phyloP scores from a whole-genome alignment of 2,888 invertebrate genomes.

The Cerceris ruficornis region DNA sequence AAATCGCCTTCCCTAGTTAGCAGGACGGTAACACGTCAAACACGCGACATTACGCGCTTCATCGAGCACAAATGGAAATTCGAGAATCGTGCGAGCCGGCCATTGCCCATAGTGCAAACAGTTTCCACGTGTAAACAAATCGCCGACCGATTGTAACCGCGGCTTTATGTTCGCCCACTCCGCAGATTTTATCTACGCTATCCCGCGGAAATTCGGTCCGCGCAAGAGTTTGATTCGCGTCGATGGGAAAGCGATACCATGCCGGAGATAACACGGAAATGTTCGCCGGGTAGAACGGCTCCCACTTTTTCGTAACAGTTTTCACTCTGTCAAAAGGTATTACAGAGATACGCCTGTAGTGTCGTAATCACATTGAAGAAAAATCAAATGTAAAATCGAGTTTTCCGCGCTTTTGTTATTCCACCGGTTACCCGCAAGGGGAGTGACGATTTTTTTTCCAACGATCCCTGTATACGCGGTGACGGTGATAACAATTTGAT shows the following conservation, averaged over 20 bases:
- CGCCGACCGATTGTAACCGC: constrained; percentile 37
- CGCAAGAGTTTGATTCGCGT: constrained; percentile 33
- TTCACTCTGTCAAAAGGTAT: too few relatives aligned
- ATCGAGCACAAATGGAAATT: constrained; percentile 47
- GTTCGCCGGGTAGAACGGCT: too few relatives aligned
- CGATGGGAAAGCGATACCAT: constrained; percentile 4
- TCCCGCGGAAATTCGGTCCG: constrained; percentile 4
- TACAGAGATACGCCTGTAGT: not conserved
- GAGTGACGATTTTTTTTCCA: too few relatives aligned
- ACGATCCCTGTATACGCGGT: too few relatives aligned
- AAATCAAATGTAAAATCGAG: constrained; percentile 3
- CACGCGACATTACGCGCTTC: constrained; percentile 37
- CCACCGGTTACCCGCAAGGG: not conserved
- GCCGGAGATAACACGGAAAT: too few relatives aligned
- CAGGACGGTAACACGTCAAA: constrained; percentile 30
- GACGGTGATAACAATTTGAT: too few relatives aligned
- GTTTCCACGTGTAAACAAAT: constrained; percentile 52
- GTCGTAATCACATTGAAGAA: not conserved
- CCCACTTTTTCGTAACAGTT: too few relatives aligned
- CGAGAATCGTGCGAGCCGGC: constrained; percentile 5
- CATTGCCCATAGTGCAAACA: constrained; percentile 37
- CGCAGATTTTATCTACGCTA: constrained; percentile 34
- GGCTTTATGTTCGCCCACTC: constrained; percentile 33
- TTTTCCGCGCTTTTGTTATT: not conserved
- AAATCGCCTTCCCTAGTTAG: constrained; percentile 9